Evolutionary conservation across 2,888 invertebrate species (phyloP), one percentile per base, ranked within the genome.

Genomic region (Amphipoea lucens): DNA sequence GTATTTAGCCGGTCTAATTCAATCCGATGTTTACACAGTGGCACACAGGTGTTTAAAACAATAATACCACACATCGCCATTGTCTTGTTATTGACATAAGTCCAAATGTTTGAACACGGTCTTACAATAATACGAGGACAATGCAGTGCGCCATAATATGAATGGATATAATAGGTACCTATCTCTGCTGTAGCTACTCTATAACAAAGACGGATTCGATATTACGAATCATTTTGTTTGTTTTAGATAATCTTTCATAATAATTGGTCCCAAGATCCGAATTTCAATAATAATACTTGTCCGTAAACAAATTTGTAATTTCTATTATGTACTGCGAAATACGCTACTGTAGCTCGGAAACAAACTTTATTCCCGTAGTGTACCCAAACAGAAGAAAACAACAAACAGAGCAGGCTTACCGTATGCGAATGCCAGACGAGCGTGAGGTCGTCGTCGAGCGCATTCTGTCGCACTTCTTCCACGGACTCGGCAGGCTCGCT

Each of bases 381-480:
- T 29, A 66, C 48, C 29, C 36, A 60, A 57, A 82, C 12, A 68
- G 40, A 70, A 54, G 29, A 60, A 68, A 79, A 85, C 14, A 83
- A 62, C 17, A 73, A 67, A 76, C 40, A 65, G 65, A 66, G 54
- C 68, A 80, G 75, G 89, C 95, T 93, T 93, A 98, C 98, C 97
- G 98, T 97, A 88, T 98, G 97, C 85, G 97, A 97, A 86, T 97
- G 97, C 98, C 98, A 98, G 83, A 97, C 97, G 69, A 97, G 96
- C 29, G 97, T 95, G 17, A 97, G 94, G 80, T 97, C 95, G 86
- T 97, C 97, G 66, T 97, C 97, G 77, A 98, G 96, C 42, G 97
- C 96, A 91, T 98, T 98, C 87, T 97, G 97, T 68, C 96, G 96
- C 75, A 97, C 96, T 90, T 97, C 98, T 84, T 97, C 96, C 11